These are phyloP conservation scores for Acleris sparsana DNA, from an alignment of 2,888 invertebrate genomes.

Conservation along the genomic window DNA sequence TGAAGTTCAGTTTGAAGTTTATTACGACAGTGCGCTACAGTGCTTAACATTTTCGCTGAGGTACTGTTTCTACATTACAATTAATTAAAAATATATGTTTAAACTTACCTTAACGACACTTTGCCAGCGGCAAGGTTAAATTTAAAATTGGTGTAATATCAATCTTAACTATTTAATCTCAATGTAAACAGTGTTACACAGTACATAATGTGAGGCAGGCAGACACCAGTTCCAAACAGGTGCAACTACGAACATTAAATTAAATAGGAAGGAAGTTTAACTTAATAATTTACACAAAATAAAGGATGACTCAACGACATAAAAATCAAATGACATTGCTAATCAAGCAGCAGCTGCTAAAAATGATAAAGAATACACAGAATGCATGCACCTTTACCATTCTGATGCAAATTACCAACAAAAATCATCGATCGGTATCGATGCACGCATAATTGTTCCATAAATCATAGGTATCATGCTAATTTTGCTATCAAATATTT, in stretches of 20 bases:
- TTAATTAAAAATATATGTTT: no score
- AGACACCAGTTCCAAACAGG: no score
- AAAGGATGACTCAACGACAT: conserved; percentile 13
- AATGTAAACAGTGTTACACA: no score
- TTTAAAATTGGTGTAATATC: no score
- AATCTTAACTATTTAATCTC: no score
- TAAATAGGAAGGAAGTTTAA: background rate
- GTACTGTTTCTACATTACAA: no score
- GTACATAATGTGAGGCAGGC: no score
- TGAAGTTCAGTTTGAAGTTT: no score
- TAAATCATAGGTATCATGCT: conserved; percentile 68
- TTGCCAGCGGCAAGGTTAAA: no score
- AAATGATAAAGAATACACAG: conserved; percentile 12
- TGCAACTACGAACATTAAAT: background rate
- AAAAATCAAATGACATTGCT: conserved; percentile 8
- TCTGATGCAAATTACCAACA: conserved; percentile 64
- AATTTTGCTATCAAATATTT: conserved; percentile 54
- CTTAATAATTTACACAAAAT: background rate
- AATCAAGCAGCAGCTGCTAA: conserved; percentile 27
- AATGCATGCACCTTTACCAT: conserved; percentile 54
- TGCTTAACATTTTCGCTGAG: no score
- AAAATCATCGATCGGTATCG: conserved; percentile 63
- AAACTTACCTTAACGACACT: no score
- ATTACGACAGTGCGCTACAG: no score
- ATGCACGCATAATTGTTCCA: conserved; percentile 70